A percentile compares a stretch with the other conserved stretches of the same genome.
These are phyloP conservation scores for Phania funesta DNA, from an alignment of 2,888 invertebrate genomes.

Conservation along the genomic window DNA sequence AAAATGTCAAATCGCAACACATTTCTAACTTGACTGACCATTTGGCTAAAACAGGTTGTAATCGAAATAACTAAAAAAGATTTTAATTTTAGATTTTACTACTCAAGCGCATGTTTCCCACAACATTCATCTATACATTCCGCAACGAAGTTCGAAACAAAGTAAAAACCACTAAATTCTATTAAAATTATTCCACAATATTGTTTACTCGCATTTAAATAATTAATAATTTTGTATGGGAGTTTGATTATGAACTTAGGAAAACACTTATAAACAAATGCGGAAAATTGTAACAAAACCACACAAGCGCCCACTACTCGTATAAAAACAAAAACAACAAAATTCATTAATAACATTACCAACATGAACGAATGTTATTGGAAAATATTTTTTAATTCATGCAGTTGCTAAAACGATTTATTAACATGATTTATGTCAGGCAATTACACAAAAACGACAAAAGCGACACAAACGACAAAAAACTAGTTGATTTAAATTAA, in stretches of 20 bases:
- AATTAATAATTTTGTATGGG: constrained; percentile 21
- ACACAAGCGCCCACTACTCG: constrained; percentile 48
- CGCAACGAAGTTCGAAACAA: constrained; percentile 27
- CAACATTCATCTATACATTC: constrained; percentile 9
- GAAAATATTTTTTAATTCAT: constrained; percentile 41
- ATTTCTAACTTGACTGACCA: constrained; percentile 14
- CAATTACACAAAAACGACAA: too few species aligned
- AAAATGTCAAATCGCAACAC: constrained; percentile 33
- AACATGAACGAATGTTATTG: background rate
- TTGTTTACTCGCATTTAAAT: constrained; percentile 6
- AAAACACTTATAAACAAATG: constrained; percentile 38
- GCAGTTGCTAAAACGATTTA: constrained; percentile 43
- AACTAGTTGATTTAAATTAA: background rate
- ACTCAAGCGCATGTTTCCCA: constrained; percentile 9
- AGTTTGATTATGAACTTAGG: constrained; percentile 11
- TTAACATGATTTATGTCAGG: constrained; percentile 45
- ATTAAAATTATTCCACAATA: background rate
- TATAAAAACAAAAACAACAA: constrained; percentile 18
- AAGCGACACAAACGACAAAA: constrained; percentile 7
- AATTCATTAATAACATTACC: background rate
- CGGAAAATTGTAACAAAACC: constrained; percentile 55
- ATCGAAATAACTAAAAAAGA: constrained; percentile 16
- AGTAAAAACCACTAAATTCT: constrained; percentile 18
- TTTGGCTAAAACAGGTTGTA: constrained; percentile 45
- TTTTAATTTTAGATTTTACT: constrained; percentile 4